Conservation (phyloP, 1,140 invertebrate genomes). For the Drosophila auraria region DNA sequence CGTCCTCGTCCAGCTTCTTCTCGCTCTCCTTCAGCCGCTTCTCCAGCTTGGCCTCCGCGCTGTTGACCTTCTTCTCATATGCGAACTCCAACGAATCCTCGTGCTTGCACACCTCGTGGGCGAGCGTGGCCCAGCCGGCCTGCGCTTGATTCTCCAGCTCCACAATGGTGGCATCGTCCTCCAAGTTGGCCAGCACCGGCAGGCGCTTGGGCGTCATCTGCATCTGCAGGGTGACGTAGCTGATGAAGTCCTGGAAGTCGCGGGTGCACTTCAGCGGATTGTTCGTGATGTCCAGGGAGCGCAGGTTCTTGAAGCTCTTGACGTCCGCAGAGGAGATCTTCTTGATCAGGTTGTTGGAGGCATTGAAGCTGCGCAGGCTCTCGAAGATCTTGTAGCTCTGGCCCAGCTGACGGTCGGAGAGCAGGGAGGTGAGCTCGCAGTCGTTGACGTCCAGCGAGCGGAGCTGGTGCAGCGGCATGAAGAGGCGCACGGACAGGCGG, state of each 20-base stretch:
- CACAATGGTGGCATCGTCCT: constrained; percentile 62
- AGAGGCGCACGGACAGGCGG: constrained; percentile 88
- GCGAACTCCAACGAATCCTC: constrained; percentile 5
- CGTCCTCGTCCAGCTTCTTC: constrained; percentile 85
- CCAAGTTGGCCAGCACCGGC: constrained; percentile 85
- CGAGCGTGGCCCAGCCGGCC: constrained; percentile 70
- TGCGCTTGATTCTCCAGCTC: constrained; percentile 52
- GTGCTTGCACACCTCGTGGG: constrained; percentile 78
- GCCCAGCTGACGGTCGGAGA: constrained; percentile 86
- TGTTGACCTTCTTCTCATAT: constrained; percentile 47
- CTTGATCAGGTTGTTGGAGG: constrained; percentile 87
- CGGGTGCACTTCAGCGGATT: constrained; percentile 89
- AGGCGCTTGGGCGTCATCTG: constrained; percentile 86
- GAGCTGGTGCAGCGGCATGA: constrained; percentile 87
- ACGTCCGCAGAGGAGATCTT: constrained; percentile 87
- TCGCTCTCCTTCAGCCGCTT: constrained; percentile 72
- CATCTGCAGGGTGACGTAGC: constrained; percentile 86
- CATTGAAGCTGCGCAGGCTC: constrained; percentile 86
- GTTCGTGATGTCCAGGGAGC: constrained; percentile 87
- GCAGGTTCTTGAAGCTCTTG: constrained; percentile 87
- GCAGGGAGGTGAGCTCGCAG: constrained; percentile 88
- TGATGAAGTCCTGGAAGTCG: constrained; percentile 87
- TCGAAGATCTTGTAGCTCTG: constrained; percentile 84
- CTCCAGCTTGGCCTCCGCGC: constrained; percentile 73
- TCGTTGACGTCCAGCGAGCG: constrained; percentile 88